These are phyloP conservation scores for Caradrina kadenii DNA, from an alignment of 2,888 invertebrate species.

Conservation along the genomic window DNA sequence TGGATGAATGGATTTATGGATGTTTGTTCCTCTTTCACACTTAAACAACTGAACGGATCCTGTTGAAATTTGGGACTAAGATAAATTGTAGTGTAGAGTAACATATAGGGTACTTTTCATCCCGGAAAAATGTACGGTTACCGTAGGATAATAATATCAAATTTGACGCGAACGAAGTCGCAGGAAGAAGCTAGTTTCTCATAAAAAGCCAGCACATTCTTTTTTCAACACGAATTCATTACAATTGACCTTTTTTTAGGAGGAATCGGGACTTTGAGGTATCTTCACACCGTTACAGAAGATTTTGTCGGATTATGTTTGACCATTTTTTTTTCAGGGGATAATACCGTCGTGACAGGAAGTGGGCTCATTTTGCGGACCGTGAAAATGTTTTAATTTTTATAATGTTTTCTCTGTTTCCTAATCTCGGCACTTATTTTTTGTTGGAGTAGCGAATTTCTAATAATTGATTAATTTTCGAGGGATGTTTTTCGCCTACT, in stretches of 20 bases:
- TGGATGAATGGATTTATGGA: no score
- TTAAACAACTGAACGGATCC: no score
- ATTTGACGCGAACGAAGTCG: no score
- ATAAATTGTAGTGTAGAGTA: no score
- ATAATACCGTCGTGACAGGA: slow-evolving; percentile 55
- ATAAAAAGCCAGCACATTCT: slow-evolving; percentile 22
- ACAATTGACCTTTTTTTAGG: slow-evolving; percentile 46
- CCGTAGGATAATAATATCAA: no score
- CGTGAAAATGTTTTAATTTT: slow-evolving; percentile 43
- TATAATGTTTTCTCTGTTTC: slow-evolving; percentile 27
- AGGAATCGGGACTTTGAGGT: slow-evolving; percentile 42
- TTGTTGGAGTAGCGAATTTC: slow-evolving; percentile 17
- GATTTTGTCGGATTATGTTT: slow-evolving; percentile 53
- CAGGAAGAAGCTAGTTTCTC: no score
- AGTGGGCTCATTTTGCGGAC: slow-evolving; percentile 35
- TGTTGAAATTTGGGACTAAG: no score
- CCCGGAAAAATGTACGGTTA: no score
- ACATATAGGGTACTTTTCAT: no score
- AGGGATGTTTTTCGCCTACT: not conserved
- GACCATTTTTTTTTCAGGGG: slow-evolving; percentile 50
- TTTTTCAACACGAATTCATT: slow-evolving; percentile 16
- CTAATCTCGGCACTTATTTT: slow-evolving; percentile 30
- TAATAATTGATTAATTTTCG: slow-evolving; percentile 13
- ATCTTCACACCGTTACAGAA: slow-evolving; percentile 56
- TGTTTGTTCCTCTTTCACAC: no score